phyloP scores from a whole-genome alignment of 2,888 invertebrate genomes.

The Drosophila buzzatii region DNA sequence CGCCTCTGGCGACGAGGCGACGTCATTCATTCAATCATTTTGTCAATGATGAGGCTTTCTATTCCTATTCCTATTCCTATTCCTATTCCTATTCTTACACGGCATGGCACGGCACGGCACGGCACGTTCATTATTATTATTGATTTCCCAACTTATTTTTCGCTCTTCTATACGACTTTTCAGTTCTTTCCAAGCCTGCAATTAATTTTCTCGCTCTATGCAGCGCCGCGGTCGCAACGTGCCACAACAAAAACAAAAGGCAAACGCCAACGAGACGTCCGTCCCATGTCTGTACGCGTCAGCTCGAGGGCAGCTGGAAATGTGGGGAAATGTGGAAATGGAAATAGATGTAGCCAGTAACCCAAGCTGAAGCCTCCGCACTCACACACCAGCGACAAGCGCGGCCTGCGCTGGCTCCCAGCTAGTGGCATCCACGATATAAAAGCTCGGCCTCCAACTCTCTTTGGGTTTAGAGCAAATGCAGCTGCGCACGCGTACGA shows the following conservation, averaged over 20 bases:
- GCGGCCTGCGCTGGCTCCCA: constrained; percentile 2
- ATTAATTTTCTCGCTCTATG: constrained; percentile 69
- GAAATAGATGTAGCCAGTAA: constrained; percentile 23
- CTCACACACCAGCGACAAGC: constrained; percentile 1
- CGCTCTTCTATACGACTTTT: constrained; percentile 51
- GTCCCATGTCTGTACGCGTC: constrained; percentile 39
- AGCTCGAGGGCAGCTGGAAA: constrained; percentile 51
- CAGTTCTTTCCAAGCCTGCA: constrained; percentile 56
- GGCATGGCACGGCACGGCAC: neutral
- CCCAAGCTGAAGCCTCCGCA: neutral
- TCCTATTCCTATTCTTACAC: constrained; percentile 59
- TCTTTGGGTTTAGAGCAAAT: constrained; percentile 70
- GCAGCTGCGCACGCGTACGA: constrained; percentile 58
- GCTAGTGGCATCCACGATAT: constrained; percentile 45
- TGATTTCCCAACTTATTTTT: constrained; percentile 75
- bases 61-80: constrained; percentile 62
- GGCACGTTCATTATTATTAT: constrained; percentile 74
- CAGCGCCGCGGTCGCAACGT: neutral
- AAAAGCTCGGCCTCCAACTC: constrained; percentile 65
- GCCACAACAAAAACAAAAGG: constrained; percentile 37
- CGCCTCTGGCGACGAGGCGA: neutral
- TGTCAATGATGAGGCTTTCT: constrained; percentile 75
- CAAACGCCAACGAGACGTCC: constrained; percentile 38
- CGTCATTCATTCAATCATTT: constrained; percentile 78
- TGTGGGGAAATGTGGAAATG: constrained; percentile 9